Conservation (phyloP, 2,113 vertebrate species). For the Otocyon megalotis region DNA sequence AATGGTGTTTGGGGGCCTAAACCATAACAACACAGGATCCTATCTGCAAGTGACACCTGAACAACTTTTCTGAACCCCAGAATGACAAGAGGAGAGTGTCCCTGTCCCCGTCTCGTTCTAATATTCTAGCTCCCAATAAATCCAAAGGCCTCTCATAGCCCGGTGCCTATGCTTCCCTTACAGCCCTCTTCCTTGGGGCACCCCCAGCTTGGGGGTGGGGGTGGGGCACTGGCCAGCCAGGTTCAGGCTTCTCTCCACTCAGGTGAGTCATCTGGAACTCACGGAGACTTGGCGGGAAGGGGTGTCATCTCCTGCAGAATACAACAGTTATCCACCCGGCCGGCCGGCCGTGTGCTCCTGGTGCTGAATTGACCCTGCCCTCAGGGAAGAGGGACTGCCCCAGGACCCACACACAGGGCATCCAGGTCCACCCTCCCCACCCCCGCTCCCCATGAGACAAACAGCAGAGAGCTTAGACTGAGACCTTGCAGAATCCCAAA, state of each 20-base stretch:
- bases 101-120: background rate
- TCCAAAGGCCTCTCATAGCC: background rate
- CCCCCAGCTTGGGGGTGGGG: background rate
- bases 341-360: background rate
- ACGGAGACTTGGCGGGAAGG: conserved; percentile 13
- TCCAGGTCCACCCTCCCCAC: background rate
- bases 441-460: conserved; percentile 48
- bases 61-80: background rate
- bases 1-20: background rate
- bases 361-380: background rate
- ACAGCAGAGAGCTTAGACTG: conserved; percentile 69
- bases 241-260: conserved; percentile 4
- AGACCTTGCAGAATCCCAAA: conserved; percentile 87
- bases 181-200: background rate
- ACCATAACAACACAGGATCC: background rate
- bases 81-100: background rate
- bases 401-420: conserved; percentile 45
- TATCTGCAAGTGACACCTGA: background rate
- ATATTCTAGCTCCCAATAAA: background rate
- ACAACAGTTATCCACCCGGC: background rate
- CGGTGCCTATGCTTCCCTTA: background rate
- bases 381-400: background rate
- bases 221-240: background rate
- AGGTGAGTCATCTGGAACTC: conserved; percentile 70
- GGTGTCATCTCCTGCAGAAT: background rate